Conservation (phyloP, 2,113 vertebrate species). For the Lathamus discolor region DNA sequence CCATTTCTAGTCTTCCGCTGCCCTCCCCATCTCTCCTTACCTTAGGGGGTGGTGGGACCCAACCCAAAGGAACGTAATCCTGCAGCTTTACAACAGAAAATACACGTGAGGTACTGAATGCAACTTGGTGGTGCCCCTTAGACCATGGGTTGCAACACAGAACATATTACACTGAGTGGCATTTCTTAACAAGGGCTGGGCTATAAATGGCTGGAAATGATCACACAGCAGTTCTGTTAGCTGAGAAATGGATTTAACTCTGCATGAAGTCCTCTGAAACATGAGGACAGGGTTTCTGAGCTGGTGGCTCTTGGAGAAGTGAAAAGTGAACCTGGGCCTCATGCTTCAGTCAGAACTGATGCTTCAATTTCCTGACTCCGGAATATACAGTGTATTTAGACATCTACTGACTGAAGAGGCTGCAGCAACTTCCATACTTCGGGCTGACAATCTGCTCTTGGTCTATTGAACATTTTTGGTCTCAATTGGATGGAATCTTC, state of each 20-base stretch:
- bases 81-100: background rate
- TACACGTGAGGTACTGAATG: rapidly evolving
- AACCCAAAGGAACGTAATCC: background rate
- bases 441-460: background rate
- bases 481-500: background rate
- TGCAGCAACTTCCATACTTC: background rate
- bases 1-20: rapidly evolving
- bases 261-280: background rate
- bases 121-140: background rate
- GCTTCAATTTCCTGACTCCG: background rate
- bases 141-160: rapidly evolving
- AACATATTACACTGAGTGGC: background rate
- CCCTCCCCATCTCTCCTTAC: background rate
- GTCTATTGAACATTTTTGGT: background rate
- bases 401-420: background rate
- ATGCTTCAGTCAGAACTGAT: rapidly evolving
- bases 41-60: too few species aligned
- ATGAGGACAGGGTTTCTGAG: background rate
- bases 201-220: background rate
- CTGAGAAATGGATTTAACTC: background rate
- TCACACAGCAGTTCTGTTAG: background rate
- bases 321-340: background rate
- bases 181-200: background rate
- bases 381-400: rapidly evolving
- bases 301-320: background rate